Evolutionary conservation across 2,888 invertebrate genomes (phyloP).

Genomic region (Dione vanillae): DNA sequence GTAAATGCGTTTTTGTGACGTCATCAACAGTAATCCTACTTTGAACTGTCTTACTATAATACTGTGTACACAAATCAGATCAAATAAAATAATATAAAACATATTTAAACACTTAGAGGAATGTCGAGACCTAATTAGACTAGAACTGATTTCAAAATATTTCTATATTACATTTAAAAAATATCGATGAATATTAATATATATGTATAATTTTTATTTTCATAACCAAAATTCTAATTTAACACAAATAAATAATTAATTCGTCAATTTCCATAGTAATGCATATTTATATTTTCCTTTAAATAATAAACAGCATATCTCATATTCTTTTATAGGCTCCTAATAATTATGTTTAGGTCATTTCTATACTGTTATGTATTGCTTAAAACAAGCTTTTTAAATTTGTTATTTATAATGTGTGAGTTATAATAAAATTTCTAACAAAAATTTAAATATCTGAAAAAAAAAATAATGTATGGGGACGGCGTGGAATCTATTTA

Average conservation of each 20-base stretch:
- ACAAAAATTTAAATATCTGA: not conserved
- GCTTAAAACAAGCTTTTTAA: not conserved
- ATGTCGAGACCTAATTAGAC: slow-evolving; percentile 43
- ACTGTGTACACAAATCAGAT: slow-evolving; percentile 37
- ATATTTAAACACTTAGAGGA: slow-evolving; percentile 27
- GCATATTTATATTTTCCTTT: not conserved
- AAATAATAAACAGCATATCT: no score
- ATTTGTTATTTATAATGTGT: not conserved
- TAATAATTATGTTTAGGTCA: not conserved
- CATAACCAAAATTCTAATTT: not conserved
- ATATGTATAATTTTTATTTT: not conserved
- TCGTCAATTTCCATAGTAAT: not conserved
- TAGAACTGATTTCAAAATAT: slow-evolving; percentile 37
- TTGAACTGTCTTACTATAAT: slow-evolving; percentile 33
- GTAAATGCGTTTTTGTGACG: slow-evolving; percentile 45
- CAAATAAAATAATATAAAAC: slow-evolving; percentile 23
- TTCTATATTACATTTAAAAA: not conserved
- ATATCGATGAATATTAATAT: not conserved
- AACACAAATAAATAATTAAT: not conserved
- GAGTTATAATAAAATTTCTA: not conserved
- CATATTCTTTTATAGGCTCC: no score
- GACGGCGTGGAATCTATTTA: slow-evolving; percentile 1
- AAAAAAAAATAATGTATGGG: not conserved
- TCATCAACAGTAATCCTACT: slow-evolving; percentile 24
- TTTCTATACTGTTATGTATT: not conserved